A percentile compares a stretch with the other conserved stretches of the same genome.
Conservation (phyloP, 2,113 vertebrate species). For the Triplophysa rosa region DNA sequence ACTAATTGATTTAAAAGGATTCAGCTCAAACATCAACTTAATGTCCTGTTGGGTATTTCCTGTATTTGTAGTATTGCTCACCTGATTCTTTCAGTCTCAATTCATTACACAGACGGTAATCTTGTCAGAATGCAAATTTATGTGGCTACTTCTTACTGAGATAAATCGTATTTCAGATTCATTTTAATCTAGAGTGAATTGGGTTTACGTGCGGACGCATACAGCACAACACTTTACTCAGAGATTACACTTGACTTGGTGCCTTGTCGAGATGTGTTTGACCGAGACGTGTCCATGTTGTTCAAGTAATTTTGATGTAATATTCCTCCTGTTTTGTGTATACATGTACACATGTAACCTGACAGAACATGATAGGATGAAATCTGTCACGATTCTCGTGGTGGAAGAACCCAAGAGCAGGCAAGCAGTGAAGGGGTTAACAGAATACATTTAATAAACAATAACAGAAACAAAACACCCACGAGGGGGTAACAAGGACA, state of each 20-base stretch:
- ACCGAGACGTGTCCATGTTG: not conserved
- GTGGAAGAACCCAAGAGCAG: too few species aligned
- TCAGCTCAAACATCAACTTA: constrained; percentile 10
- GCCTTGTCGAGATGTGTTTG: not conserved
- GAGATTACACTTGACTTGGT: constrained; percentile 3
- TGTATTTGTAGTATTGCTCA: not conserved
- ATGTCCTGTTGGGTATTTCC: constrained; percentile 14
- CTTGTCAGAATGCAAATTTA: not conserved
- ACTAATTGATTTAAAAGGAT: not conserved
- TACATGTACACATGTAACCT: not conserved
- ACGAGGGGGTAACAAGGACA: too few species aligned
- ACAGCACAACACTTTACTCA: constrained; percentile 7
- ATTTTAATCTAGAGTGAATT: constrained; percentile 32
- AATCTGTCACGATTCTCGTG: too few species aligned
- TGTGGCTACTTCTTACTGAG: constrained; percentile 24
- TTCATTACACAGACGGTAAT: constrained; percentile 5
- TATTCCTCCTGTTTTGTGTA: constrained; percentile 1
- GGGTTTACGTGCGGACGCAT: constrained; percentile 9
- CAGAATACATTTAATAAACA: too few species aligned
- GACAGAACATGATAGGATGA: not conserved
- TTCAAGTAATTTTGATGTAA: constrained; percentile 10
- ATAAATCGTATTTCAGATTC: constrained; percentile 6
- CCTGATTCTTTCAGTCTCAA: constrained; percentile 15
- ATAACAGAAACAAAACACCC: too few species aligned
- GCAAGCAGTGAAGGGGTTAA: too few species aligned